Evolutionary conservation across 2,113 vertebrate genomes (phyloP).

Genomic region (Dromas ardeola): DNA sequence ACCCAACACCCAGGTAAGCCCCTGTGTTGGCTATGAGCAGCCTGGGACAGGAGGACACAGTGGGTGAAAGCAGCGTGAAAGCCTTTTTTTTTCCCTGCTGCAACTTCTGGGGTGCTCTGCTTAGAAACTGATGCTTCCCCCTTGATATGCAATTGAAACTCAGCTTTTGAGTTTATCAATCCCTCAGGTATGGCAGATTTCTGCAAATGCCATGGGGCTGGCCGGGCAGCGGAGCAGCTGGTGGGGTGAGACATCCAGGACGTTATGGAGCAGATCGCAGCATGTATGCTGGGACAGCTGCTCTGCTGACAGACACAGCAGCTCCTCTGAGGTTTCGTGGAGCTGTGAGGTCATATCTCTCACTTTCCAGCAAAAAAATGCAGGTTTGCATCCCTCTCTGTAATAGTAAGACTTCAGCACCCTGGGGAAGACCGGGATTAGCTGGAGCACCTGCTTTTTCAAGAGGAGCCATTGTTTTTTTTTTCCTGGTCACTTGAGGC

Average conservation of each 20-base stretch:
- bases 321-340: background rate
- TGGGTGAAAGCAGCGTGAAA: background rate
- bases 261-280: background rate
- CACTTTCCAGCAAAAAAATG: background rate
- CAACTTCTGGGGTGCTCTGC: background rate
- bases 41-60: rapidly evolving
- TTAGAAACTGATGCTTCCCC: background rate
- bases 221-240: background rate
- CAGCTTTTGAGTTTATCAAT: background rate
- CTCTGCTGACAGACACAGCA: background rate
- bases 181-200: background rate
- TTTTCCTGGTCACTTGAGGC: background rate
- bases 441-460: background rate
- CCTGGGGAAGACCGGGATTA: background rate
- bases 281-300: background rate
- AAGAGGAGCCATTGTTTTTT: rapidly evolving
- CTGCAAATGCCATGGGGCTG: background rate
- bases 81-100: background rate
- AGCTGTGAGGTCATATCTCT: background rate
- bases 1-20: rapidly evolving
- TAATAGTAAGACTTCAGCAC: background rate
- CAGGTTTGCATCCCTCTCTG: background rate
- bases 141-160: background rate
- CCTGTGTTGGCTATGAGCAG: background rate
- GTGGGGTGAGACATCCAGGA: background rate